Percentiles rank a stretch among this genome's conserved stretches.
These are phyloP conservation scores for Batillaria attramentaria DNA, from an alignment of 1,140 invertebrate genomes.

Conservation along the genomic window DNA sequence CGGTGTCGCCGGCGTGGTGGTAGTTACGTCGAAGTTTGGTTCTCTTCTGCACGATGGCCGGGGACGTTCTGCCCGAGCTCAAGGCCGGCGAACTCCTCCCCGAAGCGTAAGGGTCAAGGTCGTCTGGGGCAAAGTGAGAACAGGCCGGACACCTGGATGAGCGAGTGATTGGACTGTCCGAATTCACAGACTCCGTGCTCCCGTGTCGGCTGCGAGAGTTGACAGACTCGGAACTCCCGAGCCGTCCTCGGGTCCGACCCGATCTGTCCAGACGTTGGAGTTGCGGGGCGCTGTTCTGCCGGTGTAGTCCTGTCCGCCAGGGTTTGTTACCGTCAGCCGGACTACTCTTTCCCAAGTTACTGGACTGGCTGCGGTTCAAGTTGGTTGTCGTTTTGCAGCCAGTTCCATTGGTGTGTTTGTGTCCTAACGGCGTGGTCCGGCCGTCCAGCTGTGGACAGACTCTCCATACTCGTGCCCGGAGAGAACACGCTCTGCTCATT, in stretches of 20 bases:
- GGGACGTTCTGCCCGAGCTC: not conserved
- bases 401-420: not conserved
- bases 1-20: not conserved
- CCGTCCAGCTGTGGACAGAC: conserved; percentile 8
- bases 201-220: not conserved
- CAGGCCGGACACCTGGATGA: conserved; percentile 17
- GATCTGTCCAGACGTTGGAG: not conserved
- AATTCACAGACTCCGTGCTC: conserved; percentile 18
- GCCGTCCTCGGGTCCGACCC: not conserved
- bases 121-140: not conserved
- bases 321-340: not conserved
- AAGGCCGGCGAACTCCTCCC: not conserved
- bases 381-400: not conserved
- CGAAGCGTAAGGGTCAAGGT: not conserved
- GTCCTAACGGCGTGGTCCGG: not conserved
- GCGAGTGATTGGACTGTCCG: not conserved
- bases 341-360: not conserved
- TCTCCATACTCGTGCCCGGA: conserved; percentile 18
- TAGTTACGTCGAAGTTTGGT: not conserved
- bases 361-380: conserved; percentile 3
- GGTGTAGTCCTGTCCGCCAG: not conserved
- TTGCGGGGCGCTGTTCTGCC: conserved; percentile 29
- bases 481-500: not conserved
- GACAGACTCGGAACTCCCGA: conserved; percentile 3
- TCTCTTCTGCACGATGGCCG: not conserved